phyloP scores from a whole-genome alignment of 2,113 vertebrate species.

The Pandion haliaetus region DNA sequence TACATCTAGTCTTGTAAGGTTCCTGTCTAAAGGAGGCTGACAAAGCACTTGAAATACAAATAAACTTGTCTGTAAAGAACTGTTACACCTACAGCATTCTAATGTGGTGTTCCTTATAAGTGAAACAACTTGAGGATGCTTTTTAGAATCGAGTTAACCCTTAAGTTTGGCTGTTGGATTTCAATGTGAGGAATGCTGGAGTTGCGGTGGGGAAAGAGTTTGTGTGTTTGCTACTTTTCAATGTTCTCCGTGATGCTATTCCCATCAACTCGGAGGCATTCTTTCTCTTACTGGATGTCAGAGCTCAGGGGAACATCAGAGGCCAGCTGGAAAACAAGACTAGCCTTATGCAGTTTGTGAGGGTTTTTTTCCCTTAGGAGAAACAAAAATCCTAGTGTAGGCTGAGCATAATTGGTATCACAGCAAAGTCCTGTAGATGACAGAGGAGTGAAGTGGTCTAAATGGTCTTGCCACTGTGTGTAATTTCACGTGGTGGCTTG shows the following conservation, averaged over 20 bases:
- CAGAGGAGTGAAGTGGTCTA: not conserved
- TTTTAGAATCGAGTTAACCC: not conserved
- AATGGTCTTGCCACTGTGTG: not conserved
- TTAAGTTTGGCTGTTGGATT: not conserved
- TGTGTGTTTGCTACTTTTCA: not conserved
- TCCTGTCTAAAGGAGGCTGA: not conserved
- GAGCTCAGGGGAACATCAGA: slow-evolving; percentile 32
- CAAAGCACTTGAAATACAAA: not conserved
- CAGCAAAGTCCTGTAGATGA: slow-evolving; percentile 17
- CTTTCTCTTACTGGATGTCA: not conserved
- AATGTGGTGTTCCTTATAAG: not conserved
- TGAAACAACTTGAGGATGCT: not conserved
- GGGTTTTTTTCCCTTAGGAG: not conserved
- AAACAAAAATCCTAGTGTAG: slow-evolving; percentile 73
- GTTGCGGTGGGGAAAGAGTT: not conserved
- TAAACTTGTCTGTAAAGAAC: not conserved
- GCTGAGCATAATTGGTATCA: slow-evolving; percentile 39
- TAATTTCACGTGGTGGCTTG: not conserved
- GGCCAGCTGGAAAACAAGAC: slow-evolving; percentile 62
- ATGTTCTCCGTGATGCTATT: not conserved
- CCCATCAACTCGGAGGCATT: not conserved
- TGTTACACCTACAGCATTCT: not conserved
- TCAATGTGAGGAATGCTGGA: not conserved
- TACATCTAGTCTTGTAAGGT: not conserved
- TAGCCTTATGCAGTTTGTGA: slow-evolving; percentile 25